A percentile compares a stretch with the other conserved stretches of the same genome.
These are phyloP conservation scores for Scrobipalpa costella DNA, from an alignment of 2,888 invertebrate species.

Conservation along the genomic window DNA sequence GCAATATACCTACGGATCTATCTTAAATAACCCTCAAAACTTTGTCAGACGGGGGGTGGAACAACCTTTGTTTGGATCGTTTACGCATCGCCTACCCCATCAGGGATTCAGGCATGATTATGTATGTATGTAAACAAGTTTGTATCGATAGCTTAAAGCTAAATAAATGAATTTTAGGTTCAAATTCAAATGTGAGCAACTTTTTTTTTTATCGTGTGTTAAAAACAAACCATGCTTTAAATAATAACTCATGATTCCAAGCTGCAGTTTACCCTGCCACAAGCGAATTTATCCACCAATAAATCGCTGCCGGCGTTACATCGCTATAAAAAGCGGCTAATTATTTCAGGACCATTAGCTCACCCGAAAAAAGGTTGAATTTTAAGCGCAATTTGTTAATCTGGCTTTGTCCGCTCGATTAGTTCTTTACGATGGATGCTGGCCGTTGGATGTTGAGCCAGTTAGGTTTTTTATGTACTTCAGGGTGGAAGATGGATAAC, in stretches of 20 bases:
- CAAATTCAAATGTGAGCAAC: no score
- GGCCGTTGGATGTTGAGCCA: slow-evolving; percentile 37
- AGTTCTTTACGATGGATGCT: slow-evolving; percentile 60
- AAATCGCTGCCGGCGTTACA: slow-evolving; percentile 51
- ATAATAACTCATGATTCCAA: not conserved
- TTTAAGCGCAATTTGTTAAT: slow-evolving; percentile 78
- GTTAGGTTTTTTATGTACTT: not conserved
- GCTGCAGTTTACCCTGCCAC: slow-evolving; percentile 32
- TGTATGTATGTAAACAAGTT: no score
- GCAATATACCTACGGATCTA: no score
- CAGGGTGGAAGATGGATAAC: slow-evolving; percentile 4
- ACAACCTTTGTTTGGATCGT: no score
- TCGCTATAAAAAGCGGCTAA: slow-evolving; percentile 64
- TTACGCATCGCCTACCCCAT: no score
- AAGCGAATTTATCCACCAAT: slow-evolving; percentile 59
- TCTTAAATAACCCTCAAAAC: no score
- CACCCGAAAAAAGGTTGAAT: slow-evolving; percentile 77
- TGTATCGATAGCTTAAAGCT: no score
- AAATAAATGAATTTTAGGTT: no score
- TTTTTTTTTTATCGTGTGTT: no score
- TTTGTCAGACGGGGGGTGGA: no score
- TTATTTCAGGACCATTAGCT: slow-evolving; percentile 73
- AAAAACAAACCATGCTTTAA: not conserved
- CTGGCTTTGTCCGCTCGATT: slow-evolving; percentile 68
- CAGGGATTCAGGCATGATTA: no score